phyloP scores from a whole-genome alignment of 2,113 vertebrate species.

The Crypturellus undulatus region DNA sequence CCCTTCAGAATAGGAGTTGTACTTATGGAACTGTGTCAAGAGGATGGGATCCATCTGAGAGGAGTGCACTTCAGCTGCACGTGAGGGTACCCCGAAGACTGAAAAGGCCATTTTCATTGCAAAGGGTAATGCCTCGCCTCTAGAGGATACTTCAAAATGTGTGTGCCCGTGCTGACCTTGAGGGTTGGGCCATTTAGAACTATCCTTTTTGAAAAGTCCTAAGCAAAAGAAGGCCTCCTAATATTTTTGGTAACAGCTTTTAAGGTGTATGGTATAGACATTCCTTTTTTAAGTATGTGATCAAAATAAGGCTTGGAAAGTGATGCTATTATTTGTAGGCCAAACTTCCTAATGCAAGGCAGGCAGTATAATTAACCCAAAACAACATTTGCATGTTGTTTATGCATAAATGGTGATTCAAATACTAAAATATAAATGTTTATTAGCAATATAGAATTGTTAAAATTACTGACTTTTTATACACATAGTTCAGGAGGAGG shows the following conservation, averaged over 20 bases:
- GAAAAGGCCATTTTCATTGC: background rate
- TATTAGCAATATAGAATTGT: background rate
- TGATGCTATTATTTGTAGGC: background rate
- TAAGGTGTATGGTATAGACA: background rate
- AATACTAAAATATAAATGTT: background rate
- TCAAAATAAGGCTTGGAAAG: background rate
- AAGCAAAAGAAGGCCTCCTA: background rate
- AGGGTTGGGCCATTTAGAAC: background rate
- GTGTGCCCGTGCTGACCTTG: background rate
- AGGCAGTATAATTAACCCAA: background rate
- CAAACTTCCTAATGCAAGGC: background rate
- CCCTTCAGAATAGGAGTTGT: background rate
- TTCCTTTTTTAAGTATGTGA: background rate
- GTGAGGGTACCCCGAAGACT: background rate
- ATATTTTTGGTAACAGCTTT: background rate
- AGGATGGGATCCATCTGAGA: background rate
- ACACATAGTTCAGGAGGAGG: background rate
- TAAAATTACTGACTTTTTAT: background rate
- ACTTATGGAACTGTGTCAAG: rapidly evolving
- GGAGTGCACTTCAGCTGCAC: rapidly evolving
- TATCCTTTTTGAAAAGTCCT: background rate
- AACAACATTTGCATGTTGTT: background rate
- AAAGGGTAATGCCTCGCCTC: rapidly evolving
- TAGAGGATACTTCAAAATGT: background rate
- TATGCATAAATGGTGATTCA: background rate